Percentiles rank a stretch among this genome's conserved stretches.
Evolutionary conservation across 2,888 invertebrate genomes (phyloP).

Genomic region (Cataglyphis rosenhaueri): DNA sequence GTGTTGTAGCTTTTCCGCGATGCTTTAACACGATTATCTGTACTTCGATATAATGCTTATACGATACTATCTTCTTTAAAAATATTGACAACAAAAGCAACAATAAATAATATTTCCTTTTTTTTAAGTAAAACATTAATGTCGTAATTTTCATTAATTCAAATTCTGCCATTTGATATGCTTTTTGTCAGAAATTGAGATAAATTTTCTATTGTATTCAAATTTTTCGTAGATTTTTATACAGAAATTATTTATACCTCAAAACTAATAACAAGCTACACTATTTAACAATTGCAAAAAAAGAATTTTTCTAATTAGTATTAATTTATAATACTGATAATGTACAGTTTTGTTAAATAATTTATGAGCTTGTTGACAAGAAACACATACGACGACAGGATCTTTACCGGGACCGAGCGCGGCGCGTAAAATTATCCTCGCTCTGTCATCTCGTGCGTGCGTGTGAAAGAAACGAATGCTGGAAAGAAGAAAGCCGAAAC

Average conservation of each 20-base stretch:
- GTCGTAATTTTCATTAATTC: background rate
- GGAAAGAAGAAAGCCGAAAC: constrained; percentile 41
- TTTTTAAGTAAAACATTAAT: background rate
- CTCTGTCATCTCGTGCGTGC: constrained; percentile 70
- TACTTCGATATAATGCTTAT: background rate
- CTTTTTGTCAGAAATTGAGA: background rate
- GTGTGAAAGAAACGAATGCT: constrained; percentile 47
- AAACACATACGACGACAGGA: constrained; percentile 73
- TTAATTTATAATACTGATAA: background rate
- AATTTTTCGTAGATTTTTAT: background rate
- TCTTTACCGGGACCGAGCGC: constrained; percentile 63
- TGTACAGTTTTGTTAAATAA: constrained; percentile 10
- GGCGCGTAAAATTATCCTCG: constrained; percentile 81
- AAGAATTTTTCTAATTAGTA: background rate
- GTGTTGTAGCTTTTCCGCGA: constrained; percentile 26
- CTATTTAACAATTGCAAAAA: background rate
- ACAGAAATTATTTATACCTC: background rate
- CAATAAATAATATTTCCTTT: constrained; percentile 1
- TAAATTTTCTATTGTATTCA: background rate
- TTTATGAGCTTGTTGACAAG: constrained; percentile 42
- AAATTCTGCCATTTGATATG: background rate
- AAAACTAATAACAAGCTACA: background rate
- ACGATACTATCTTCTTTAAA: constrained; percentile 2
- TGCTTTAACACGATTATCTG: background rate
- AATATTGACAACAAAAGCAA: background rate